phyloP scores from a whole-genome alignment of 2,113 vertebrate species.

The Rhadina sibilatrix region DNA sequence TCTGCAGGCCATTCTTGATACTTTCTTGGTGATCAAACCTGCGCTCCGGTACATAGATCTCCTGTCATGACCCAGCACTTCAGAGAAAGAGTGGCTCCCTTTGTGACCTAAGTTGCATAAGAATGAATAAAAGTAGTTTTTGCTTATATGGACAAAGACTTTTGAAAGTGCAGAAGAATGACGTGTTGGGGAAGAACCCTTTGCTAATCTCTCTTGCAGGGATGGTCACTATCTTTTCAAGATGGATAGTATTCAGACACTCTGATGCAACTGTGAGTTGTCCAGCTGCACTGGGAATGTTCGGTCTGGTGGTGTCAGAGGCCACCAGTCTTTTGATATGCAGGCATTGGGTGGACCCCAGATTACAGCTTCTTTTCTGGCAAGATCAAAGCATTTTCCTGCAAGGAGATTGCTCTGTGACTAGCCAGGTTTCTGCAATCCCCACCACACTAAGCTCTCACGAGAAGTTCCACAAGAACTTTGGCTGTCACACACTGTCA shows the following conservation, averaged over 20 bases:
- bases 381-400: constrained; percentile 6
- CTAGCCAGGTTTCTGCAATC: neutral
- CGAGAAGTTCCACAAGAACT: neutral
- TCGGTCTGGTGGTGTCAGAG: neutral
- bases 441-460: neutral
- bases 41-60: neutral
- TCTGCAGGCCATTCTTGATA: neutral
- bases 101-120: neutral
- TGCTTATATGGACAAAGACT: neutral
- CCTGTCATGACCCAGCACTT: neutral
- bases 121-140: neutral
- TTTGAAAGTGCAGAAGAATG: neutral
- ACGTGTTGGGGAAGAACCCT: neutral
- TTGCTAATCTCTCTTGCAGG: neutral
- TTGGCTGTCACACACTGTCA: neutral
- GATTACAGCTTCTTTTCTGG: neutral
- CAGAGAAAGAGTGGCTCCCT: neutral
- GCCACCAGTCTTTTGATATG: neutral
- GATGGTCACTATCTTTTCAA: neutral
- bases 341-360: neutral
- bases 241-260: neutral
- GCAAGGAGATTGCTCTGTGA: neutral
- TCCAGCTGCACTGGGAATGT: neutral
- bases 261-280: neutral
- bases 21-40: neutral